phyloP scores from a whole-genome alignment of 2,113 vertebrate genomes.

The Naja naja region DNA sequence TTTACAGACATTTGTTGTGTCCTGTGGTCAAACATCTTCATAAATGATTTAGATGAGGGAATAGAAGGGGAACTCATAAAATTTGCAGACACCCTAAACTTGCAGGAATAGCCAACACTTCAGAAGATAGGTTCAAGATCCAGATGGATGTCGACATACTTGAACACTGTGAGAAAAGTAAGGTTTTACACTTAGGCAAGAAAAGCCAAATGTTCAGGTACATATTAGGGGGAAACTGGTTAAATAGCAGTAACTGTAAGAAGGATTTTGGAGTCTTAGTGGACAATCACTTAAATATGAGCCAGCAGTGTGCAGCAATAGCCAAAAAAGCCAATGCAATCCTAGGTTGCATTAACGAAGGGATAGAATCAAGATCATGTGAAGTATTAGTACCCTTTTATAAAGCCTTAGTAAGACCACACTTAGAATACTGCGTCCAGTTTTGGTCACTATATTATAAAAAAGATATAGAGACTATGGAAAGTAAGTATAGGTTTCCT shows the following conservation, averaged over 20 bases:
- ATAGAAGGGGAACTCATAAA: neutral
- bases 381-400: neutral
- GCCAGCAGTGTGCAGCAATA: neutral
- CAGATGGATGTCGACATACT: neutral
- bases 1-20: neutral
- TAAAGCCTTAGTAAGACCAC: neutral
- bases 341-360: neutral
- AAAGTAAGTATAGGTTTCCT: neutral
- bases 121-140: neutral
- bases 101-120: neutral
- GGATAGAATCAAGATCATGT: neutral
- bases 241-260: neutral
- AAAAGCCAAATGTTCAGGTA: neutral
- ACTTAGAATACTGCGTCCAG: neutral
- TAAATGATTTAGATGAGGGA: neutral
- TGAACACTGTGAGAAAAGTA: neutral
- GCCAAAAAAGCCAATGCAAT: neutral
- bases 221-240: neutral
- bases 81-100: neutral
- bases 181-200: neutral
- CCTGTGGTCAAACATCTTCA: neutral
- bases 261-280: too few species aligned
- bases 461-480: neutral
- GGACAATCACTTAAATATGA: neutral
- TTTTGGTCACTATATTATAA: neutral